Percentiles rank a stretch among this genome's conserved stretches.
These are phyloP conservation scores for Lanistes nyassanus DNA, from an alignment of 1,140 invertebrate species.

Conservation along the genomic window DNA sequence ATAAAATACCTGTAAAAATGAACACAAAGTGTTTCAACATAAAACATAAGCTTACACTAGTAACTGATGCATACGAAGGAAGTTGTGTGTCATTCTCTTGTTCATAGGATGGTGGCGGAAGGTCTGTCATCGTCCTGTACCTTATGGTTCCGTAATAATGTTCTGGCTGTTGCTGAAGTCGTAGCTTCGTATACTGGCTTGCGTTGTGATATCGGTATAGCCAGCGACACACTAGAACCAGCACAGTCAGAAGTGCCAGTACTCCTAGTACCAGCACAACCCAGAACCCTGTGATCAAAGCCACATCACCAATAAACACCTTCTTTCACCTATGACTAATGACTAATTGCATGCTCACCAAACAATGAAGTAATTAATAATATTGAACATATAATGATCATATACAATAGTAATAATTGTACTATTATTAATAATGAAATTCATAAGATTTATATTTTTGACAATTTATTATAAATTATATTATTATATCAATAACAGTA, in stretches of 20 bases:
- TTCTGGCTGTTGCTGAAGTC: conserved; percentile 8
- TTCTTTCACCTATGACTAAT: no score
- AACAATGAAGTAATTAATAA: not conserved
- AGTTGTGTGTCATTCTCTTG: not conserved
- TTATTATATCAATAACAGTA: no score
- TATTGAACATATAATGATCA: not conserved
- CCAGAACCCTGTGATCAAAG: conserved; percentile 17
- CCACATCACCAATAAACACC: not conserved
- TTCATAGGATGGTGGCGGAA: not conserved
- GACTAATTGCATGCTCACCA: no score
- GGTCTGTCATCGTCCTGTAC: not conserved
- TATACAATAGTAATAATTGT: not conserved
- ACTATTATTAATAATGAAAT: not conserved
- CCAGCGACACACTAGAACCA: not conserved
- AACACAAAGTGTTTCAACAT: no score
- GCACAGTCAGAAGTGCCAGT: not conserved
- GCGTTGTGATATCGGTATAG: conserved; percentile 16
- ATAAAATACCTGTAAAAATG: no score
- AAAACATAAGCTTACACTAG: not conserved
- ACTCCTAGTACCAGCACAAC: not conserved
- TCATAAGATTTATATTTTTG: not conserved
- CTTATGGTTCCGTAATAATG: no score
- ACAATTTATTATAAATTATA: no score
- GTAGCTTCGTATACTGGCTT: conserved; percentile 13
- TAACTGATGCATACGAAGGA: conserved; percentile 17